Evolutionary conservation across 2,797 vertebrate species (phyloP), one percentile per base, ranked within the genome.

Genomic region (Sebastes minor): DNA sequence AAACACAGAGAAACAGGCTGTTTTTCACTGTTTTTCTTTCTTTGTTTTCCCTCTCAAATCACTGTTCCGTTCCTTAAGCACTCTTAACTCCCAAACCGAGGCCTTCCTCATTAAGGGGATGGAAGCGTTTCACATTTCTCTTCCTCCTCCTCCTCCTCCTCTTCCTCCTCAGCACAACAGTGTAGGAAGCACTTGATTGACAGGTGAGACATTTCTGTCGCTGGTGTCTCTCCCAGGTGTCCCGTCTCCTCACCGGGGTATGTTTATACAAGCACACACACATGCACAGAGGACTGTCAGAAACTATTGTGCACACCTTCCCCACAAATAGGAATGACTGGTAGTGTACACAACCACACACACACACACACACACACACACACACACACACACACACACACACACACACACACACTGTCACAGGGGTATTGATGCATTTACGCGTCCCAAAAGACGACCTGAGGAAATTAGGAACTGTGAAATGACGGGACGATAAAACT

Each of bases 151-250:
- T 69, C 65, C 53, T 81, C 81, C 32, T 80, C 82, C 74, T 65
- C 59, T 30, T 85, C 76, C 59, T 70, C 65, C 49, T 82, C 81
- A 78, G 63, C 78, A 46, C 8, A 7, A 71, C 74, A 65, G 79
- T 33, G 76, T 55, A 25, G 85, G 69, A 57, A 91, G 71, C 22
- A 18, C 30, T 73, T 95, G 94, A 95, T 89, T 95, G 95, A 92
- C 92, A 91, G 94, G 89, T 93, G 91, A 92, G 91, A 90, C 92
- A 91, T 91, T 94, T 94, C 75, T 89, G 91, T 90, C 55, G 87
- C 65, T 66, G 71, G 55, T 42, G 20, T 88, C 55, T 90, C 71
- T 94, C 94, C 91, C 93, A 88, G 91, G 92, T 90, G 90, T 89
- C 70, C 81, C 65, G 18, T 84, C 80, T 72, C 59, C 86, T 78